A percentile compares a stretch with the other conserved stretches of the same genome.
Conservation (phyloP, 2,888 invertebrate genomes). For the Electrophaes corylata region DNA sequence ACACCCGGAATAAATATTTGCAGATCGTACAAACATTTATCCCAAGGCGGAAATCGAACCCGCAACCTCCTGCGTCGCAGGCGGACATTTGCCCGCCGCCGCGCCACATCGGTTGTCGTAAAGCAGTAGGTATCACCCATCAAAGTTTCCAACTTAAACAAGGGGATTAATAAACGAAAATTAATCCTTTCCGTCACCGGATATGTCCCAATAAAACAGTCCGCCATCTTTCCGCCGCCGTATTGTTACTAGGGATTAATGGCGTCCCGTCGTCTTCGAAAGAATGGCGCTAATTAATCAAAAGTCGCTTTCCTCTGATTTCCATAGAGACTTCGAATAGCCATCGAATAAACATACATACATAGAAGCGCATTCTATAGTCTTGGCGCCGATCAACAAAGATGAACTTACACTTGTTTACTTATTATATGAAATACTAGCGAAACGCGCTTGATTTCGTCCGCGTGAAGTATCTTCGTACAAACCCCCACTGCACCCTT, state of each 20-base stretch:
- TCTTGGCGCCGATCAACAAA: too few species aligned
- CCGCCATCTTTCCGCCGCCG: constrained; percentile 52
- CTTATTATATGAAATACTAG: too few species aligned
- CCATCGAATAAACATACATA: background rate
- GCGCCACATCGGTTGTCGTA: too few species aligned
- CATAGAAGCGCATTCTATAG: constrained; percentile 4
- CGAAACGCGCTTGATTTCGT: too few species aligned
- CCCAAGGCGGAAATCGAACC: too few species aligned
- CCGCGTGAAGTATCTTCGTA: too few species aligned
- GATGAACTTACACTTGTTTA: too few species aligned
- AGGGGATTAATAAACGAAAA: constrained; percentile 41
- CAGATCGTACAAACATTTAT: too few species aligned
- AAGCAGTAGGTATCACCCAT: constrained; percentile 4
- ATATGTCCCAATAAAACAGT: constrained; percentile 65
- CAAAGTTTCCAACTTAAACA: constrained; percentile 35
- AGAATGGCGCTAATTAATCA: constrained; percentile 84
- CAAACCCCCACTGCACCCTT: too few species aligned
- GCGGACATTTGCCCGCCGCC: too few species aligned
- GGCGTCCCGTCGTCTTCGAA: constrained; percentile 64
- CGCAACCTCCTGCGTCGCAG: too few species aligned
- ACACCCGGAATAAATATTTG: too few species aligned
- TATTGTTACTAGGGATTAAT: constrained; percentile 75
- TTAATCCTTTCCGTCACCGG: constrained; percentile 60
- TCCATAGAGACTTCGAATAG: constrained; percentile 76
- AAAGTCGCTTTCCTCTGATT: constrained; percentile 77